phyloP scores from a whole-genome alignment of 2,888 invertebrate species.

The Monopis laevigella region DNA sequence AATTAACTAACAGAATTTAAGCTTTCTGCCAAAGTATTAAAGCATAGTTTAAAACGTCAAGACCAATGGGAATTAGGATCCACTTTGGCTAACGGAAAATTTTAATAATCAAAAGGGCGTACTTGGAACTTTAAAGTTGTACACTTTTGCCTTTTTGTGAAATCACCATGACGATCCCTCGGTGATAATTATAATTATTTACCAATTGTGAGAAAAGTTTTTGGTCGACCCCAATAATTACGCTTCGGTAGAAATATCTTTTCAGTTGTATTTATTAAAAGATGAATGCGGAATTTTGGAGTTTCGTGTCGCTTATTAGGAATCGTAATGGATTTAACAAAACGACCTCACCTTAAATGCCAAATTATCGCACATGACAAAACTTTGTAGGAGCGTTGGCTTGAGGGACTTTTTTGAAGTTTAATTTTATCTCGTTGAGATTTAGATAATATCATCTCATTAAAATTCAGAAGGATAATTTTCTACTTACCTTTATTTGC shows the following conservation, averaged over 20 bases:
- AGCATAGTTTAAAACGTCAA: conserved; percentile 27
- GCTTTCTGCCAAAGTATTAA: conserved; percentile 27
- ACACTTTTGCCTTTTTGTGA: conserved; percentile 56
- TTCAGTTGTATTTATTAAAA: conserved; percentile 50
- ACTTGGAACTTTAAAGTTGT: conserved; percentile 52
- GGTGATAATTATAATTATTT: conserved; percentile 65
- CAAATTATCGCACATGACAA: conserved; percentile 52
- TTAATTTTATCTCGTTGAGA: conserved; percentile 3
- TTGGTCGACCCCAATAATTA: conserved; percentile 43
- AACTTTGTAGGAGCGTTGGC: conserved; percentile 34
- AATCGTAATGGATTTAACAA: conserved; percentile 35
- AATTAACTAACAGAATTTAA: conserved; percentile 30
- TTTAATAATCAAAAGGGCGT: conserved; percentile 55
- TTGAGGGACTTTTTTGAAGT: not conserved
- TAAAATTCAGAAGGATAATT: no score
- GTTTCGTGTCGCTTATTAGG: not conserved
- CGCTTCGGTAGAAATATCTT: conserved; percentile 50
- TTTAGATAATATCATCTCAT: no score
- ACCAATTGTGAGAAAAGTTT: conserved; percentile 59
- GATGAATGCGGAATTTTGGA: conserved; percentile 23
- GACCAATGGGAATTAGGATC: conserved; percentile 29
- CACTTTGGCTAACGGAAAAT: conserved; percentile 42
- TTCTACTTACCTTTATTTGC: no score
- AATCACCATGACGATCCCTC: conserved; percentile 46
- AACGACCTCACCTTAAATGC: conserved; percentile 39